These are phyloP conservation scores for Dinocampus coccinellae DNA, from an alignment of 2,888 invertebrate species.

Conservation along the genomic window DNA sequence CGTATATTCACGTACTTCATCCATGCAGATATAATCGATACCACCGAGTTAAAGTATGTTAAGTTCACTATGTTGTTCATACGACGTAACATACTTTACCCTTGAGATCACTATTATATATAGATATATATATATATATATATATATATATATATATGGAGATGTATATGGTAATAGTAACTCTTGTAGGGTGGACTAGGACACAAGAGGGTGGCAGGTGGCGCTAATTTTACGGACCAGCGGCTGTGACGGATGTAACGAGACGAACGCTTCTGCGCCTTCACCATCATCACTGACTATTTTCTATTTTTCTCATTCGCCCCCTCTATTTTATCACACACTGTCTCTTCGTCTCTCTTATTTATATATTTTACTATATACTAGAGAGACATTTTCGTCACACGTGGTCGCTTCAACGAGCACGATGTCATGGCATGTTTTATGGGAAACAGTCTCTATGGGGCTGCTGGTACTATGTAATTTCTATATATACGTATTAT, in stretches of 20 bases:
- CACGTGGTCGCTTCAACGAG: conserved; percentile 61
- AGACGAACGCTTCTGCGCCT: conserved; percentile 47
- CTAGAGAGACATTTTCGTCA: conserved; percentile 47
- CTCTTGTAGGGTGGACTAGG: conserved; percentile 35
- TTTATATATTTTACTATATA: background rate
- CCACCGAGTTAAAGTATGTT: conserved; percentile 36
- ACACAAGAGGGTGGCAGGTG: conserved; percentile 67
- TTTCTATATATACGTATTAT: too few species aligned
- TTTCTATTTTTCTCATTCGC: conserved; percentile 28
- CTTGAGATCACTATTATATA: too few species aligned
- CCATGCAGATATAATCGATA: conserved; percentile 19
- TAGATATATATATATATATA: background rate
- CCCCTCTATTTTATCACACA: too few species aligned
- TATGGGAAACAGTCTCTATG: conserved; percentile 55
- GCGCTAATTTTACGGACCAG: conserved; percentile 69
- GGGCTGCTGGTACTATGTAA: too few species aligned
- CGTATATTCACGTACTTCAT: background rate
- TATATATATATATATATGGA: background rate
- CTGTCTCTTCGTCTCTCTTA: too few species aligned
- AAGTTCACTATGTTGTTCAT: too few species aligned
- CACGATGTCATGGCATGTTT: conserved; percentile 67
- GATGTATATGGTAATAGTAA: too few species aligned
- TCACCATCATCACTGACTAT: conserved; percentile 27
- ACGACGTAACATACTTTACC: too few species aligned
- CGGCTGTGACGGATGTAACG: conserved; percentile 69